Base-by-base conservation (phyloP, 2,888 invertebrate genomes). In the Dorcus hopei region DNA sequence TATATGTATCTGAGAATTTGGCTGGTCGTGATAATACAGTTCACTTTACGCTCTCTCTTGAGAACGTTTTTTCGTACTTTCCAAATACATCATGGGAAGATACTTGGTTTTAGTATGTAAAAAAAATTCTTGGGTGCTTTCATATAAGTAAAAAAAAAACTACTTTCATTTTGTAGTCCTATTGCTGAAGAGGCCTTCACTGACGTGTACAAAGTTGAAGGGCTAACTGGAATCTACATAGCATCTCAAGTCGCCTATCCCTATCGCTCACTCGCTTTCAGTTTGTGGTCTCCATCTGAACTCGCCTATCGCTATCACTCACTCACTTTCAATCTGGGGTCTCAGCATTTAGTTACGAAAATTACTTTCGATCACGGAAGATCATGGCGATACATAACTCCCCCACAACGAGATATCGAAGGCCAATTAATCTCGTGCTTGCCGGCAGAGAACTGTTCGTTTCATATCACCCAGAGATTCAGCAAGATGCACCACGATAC, bases 291-390 rank as follows among this genome's bases (percentile, higher is more conserved):
- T n/a, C n/a, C n/a, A n/a, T n/a, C n/a, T n/a, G n/a, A n/a, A n/a
- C n/a, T n/a, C n/a, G n/a, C n/a, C n/a, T n/a, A n/a, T n/a, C n/a
- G n/a, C n/a, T n/a, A n/a, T 0, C 84, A 84, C 69, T 80, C 82
- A 0, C 76, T 79, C 2, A 80, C 82, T 3, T 76, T 81, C 39
- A 82, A 82, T 62, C 82, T 89, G 2, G 87, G 87, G 1, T 88
- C 89, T 0, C 91, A 92, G 67, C 86, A 93, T 74, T 81, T 95
- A 49, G 80, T 87, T 0, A 90, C 93, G 0, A 76, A 91, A 52
- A 93, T 95, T 54, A 90, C 93, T 0, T 95, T 87, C 74, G 93
- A 95, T 76, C 91, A 93, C 72, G 96, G 96, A 2, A 88, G 86
- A 51, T 86, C 87, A 6, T 96, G 95, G 96, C 83, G 85, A 0